These are phyloP conservation scores for Drosophila suzukii DNA, from an alignment of 1,140 invertebrate species.

Conservation along the genomic window DNA sequence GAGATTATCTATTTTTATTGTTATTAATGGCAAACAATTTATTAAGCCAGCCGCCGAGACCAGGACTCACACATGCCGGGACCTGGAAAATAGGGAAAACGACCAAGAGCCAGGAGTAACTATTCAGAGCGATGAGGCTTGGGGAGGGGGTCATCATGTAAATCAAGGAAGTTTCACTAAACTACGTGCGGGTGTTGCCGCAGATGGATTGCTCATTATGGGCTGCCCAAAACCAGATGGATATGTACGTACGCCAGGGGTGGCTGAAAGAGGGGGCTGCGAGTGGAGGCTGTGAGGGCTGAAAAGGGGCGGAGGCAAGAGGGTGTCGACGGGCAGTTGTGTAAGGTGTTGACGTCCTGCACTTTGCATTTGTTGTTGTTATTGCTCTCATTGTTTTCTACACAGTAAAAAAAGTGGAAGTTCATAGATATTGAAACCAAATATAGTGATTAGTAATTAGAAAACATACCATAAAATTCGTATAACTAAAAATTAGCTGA, in stretches of 20 bases:
- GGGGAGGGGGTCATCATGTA: constrained; percentile 41
- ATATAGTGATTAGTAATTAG: not conserved
- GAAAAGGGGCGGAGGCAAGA: not conserved
- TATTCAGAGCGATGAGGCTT: not conserved
- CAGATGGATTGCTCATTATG: constrained; percentile 81
- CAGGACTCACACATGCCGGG: constrained; percentile 50
- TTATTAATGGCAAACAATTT: constrained; percentile 84
- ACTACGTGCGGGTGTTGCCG: constrained; percentile 79
- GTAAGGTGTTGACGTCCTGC: constrained; percentile 75
- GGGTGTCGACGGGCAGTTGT: constrained; percentile 8
- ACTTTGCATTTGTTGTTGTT: constrained; percentile 50
- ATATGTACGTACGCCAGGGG: not conserved
- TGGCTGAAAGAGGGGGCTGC: not conserved
- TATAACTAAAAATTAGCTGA: too few species aligned
- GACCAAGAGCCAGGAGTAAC: not conserved
- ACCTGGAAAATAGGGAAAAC: constrained; percentile 2
- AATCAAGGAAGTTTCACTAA: constrained; percentile 79
- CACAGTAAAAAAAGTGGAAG: not conserved
- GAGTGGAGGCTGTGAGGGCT: not conserved
- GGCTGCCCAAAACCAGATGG: constrained; percentile 30
- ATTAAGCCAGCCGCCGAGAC: constrained; percentile 67
- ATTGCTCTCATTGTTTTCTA: constrained; percentile 16
- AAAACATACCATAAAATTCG: too few species aligned
- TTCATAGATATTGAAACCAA: not conserved
- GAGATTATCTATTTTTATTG: constrained; percentile 84